Evolutionary conservation across 2,888 invertebrate genomes (phyloP), one percentile per base, ranked within the genome.

Genomic region (Hydropsyche betteni): DNA sequence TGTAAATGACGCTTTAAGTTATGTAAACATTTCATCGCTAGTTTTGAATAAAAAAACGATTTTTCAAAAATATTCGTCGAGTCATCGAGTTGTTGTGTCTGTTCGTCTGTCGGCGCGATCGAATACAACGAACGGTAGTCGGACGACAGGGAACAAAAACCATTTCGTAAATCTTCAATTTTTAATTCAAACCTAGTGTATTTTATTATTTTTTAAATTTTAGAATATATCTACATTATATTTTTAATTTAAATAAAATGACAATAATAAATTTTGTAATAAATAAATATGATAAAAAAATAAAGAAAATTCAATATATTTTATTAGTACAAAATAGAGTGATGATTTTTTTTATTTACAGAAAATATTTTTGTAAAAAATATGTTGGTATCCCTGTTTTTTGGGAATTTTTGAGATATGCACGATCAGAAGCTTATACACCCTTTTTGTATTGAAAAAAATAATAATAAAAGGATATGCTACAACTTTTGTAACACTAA

Each of bases 1-100:
- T 72, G 72, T 72, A 72, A 72, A 72, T 72, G 72, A 72, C 38
- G 72, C 72, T 72, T 61, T 64, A 72, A 72, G 72, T 58, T 72
- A 61, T 72, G 72, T 72, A 72, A 72, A 72, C 71, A 71, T 75
- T 75, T 75, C 51, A 51, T 61, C 51, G 64, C 38, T 38, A 69
- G 55, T 74, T 74, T 76, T 76, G 76, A 78, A 76, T 78, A 78
- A 69, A 58, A 75, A 78, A 76, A 71, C 64, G 14, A 76, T 78
- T 78, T 78, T 78, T 78, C 74, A 78, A 75, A 76, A 72, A 72
- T 73, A 72, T 76, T 74, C 38, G 78, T 76, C 74, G 38, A 78
- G 78, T 78, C 78, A 78, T 53, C 58, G 58, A 8, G 58, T 36
- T 10, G 44, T 8, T 10, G 44, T 44, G 44, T 44, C 7, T 10